Evolutionary conservation across 1,140 invertebrate species (phyloP), one percentile per base, ranked within the genome.

Genomic region (Mactra quadrangularis): DNA sequence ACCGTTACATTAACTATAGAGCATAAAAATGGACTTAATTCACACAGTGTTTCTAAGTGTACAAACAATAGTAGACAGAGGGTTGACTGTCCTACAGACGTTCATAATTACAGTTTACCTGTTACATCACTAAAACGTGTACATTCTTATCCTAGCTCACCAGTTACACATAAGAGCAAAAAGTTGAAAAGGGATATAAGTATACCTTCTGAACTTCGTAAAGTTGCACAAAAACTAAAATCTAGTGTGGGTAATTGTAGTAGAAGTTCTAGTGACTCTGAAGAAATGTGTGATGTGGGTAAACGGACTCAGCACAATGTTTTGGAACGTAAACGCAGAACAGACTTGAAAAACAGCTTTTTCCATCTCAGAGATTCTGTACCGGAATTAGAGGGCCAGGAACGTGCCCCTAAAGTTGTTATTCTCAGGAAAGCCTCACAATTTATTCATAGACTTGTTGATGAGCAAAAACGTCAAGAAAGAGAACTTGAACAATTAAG

Each of bases 291-390:
- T 70, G 96, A 97, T 89, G 86, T 76, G 41, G 88, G 86, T 17
- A 97, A 97, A 90, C 94, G 97, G 57, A 96, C 95, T 87, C 93
- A 97, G 85, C 97, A 98, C 93, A 98, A 98, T 91, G 96, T 96
- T 87, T 97, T 98, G 96, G 97, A 98, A 92, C 94, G 97, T 19
- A 95, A 97, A 91, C 94, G 97, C 75, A 95, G 97, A 78, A 96
- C 97, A 86, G 96, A 97, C 72, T 94, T 98, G 53, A 96, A 97
- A 88, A 96, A 96, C 38, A 90, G 88, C 6, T 97, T 98, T 90
- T 96, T 97, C 76, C 95, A 95, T 45, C 94, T 98, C 27, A 95
- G 97, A 83, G 93, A 94, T 29, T 94, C 96, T 52, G 96, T 98
- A 35, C 97, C 97, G 0, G 95, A 95, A 11, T 94, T 97, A 6